Evolutionary conservation across 2,888 invertebrate species (phyloP), one percentile per base, ranked within the genome.

Genomic region (Crocallis elinguaria): DNA sequence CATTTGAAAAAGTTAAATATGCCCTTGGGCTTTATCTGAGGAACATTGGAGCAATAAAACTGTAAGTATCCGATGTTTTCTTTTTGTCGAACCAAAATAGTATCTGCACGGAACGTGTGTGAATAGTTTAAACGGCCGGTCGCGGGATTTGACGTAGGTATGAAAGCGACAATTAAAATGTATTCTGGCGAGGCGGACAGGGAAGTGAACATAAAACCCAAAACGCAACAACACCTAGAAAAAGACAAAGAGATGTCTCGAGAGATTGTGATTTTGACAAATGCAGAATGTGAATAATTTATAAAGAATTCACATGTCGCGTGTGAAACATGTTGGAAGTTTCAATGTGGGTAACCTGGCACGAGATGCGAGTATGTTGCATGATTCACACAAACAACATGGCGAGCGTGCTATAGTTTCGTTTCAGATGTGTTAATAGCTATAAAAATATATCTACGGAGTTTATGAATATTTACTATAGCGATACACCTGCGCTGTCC

Each of bases 271-370:
- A 68, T 60, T 62, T 66, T 49, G 51, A 49, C 49, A 66, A 62
- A 62, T 53, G 63, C 49, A 54, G 45, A 60, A 64, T 52, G 70
- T 73, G 69, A 72, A 73, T 75, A 75, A 74, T 74, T 69, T 64
- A 60, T 55, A 67, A 71, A 67, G 67, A 76, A 77, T 74, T 67
- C 66, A 57, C 62, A 67, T 65, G 67, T 69, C 67, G 64, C 62
- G 64, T 75, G 70, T 65, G 64, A 70, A 60, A 66, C 62, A 70
- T 66, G 62, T 68, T 69, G 67, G 59, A 60, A 73, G 69, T 71
- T 67, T 66, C 58, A 62, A 75, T 71, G 77, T 78, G 77, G 77
- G 77, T 73, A 75, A 73, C 69, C 75, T 79, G 80, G 77, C 82
- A 79, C 73, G 71, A 69, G 66, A 72, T 77, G 71, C 70, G n/a